Evolutionary conservation across 1,140 invertebrate genomes (phyloP), one percentile per base, ranked within the genome.

Genomic region (Vollenhovia emeryi): DNA sequence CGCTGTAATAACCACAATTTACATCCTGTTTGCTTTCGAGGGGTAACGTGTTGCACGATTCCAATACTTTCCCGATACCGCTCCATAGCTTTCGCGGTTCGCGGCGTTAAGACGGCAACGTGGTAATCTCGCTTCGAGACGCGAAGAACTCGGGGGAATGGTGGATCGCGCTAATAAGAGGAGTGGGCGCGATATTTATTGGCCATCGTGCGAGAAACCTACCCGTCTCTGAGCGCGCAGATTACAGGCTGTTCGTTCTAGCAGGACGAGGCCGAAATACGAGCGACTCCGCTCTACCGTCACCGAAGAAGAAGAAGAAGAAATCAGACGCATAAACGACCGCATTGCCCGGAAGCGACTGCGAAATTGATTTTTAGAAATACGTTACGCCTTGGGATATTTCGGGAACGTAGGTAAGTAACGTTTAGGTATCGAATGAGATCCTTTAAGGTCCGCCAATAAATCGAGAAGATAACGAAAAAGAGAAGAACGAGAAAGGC

Each of bases 311-410:
- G 83, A 69, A n/a, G 52, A 82, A 85, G 73, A 85, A 76, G 84
- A 71, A 89, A 74, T 80, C 52, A 57, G 6, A 60, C 48, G 43
- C 75, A 68, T 84, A 85, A 75, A 88, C 87, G 57, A 85, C 40
- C 52, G 68, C 43, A 78, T 33, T 55, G 84, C 75, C 88, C 90
- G 45, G 57, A 43, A 87, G 90, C 76, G 89, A 91, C 88, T 40
- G 85, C 68, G 21, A 91, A 91, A 92, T 91, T 91, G 91, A 92
- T 91, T 92, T 88, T 90, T 73, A 79, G 85, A 89, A 83, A 90
- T 90, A 90, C 86, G 55, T 80, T 68, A 24, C 11, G 87, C 84
- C 84, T 36, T 73, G 40, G 40, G 84, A 73, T 52, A 52, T 66
- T 24, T 50, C 48, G 60, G n/a, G 48, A 62, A 52, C 36, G 55